Conservation (phyloP, 1,140 invertebrate species). For the Drosophila pruinosa region DNA sequence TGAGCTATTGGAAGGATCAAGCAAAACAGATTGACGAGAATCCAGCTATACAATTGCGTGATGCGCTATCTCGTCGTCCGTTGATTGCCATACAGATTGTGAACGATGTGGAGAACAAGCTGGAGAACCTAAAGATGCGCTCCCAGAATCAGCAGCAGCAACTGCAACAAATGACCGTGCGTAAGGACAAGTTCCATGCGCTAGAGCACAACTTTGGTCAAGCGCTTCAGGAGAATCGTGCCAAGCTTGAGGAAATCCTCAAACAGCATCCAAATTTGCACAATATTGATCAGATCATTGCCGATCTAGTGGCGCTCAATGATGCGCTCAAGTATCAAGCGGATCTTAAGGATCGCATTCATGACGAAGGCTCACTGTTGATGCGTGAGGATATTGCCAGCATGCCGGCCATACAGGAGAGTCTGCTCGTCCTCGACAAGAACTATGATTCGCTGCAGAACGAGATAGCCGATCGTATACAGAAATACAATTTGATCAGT, state of each 20-base stretch:
- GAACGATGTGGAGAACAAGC: conserved; percentile 88
- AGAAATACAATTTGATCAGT: conserved; percentile 89
- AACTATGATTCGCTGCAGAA: conserved; percentile 91
- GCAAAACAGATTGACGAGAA: conserved; percentile 87
- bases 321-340: conserved; percentile 84
- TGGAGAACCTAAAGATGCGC: conserved; percentile 86
- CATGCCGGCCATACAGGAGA: conserved; percentile 90
- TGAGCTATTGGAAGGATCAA: conserved; percentile 88
- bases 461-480: conserved; percentile 88
- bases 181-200: conserved; percentile 88
- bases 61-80: conserved; percentile 87
- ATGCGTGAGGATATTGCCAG: conserved; percentile 92
- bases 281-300: conserved; percentile 83
- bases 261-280: conserved; percentile 70
- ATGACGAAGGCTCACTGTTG: conserved; percentile 88
- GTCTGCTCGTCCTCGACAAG: conserved; percentile 88
- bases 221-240: conserved; percentile 85
- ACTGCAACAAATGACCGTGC: conserved; percentile 87
- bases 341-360: conserved; percentile 85
- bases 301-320: conserved; percentile 72
- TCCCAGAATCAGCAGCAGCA: conserved; percentile 87
- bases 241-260: conserved; percentile 84
- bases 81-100: conserved; percentile 88
- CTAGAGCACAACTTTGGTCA: conserved; percentile 87
- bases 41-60: conserved; percentile 87